Percentiles rank a stretch among this genome's conserved stretches.
Conservation (phyloP, 2,888 invertebrate species). For the Sipha maydis region DNA sequence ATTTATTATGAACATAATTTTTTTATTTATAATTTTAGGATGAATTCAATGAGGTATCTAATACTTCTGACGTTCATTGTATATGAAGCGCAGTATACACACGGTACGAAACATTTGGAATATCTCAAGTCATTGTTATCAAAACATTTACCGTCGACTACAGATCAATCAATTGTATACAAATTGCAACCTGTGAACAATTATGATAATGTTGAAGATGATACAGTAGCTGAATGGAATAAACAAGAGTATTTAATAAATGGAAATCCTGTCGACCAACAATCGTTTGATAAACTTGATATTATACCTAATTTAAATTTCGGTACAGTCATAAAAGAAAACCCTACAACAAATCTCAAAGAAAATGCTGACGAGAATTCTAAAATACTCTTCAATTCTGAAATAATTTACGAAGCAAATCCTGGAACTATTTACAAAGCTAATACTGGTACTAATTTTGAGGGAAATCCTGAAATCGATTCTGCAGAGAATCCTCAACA, state of each 20-base stretch:
- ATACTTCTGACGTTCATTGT: constrained; percentile 21
- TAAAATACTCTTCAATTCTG: background rate
- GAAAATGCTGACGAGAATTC: background rate
- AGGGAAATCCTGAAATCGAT: no score
- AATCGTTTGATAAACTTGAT: no score
- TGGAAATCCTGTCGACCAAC: background rate
- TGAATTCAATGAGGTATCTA: constrained; percentile 26
- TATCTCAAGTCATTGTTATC: background rate
- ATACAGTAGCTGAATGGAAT: background rate
- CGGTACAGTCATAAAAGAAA: background rate
- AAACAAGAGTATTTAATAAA: background rate
- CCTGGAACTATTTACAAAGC: no score
- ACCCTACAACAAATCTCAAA: background rate
- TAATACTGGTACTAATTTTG: no score
- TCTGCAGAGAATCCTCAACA: background rate
- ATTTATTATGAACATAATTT: background rate
- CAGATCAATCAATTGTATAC: background rate
- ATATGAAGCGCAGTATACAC: background rate
- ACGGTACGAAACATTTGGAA: background rate
- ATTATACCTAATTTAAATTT: no score
- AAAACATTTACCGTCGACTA: background rate
- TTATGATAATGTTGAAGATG: background rate
- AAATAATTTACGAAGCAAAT: background rate
- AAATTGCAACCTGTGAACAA: background rate
- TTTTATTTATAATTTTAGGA: constrained; percentile 36